Percentiles rank a stretch among this genome's conserved stretches.
Conservation (phyloP, 2,113 vertebrate species). For the Chaetodon auriga region DNA sequence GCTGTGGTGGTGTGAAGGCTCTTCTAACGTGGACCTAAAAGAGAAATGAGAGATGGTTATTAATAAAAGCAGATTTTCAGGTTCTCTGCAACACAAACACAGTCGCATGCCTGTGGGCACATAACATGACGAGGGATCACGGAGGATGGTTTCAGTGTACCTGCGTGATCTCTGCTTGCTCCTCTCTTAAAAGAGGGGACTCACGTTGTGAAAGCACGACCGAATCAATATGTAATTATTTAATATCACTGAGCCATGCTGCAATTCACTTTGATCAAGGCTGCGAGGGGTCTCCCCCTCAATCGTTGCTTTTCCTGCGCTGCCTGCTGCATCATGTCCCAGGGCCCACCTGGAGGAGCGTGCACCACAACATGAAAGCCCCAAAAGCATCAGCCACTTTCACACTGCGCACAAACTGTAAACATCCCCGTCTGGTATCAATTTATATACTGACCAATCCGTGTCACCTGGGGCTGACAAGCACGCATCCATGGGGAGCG, state of each 20-base stretch:
- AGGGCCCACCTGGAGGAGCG: constrained; percentile 83
- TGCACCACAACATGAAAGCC: constrained; percentile 63
- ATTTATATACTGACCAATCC: constrained; percentile 72
- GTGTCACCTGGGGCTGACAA: constrained; percentile 59
- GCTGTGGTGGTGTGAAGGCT: constrained; percentile 88
- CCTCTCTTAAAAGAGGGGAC: constrained; percentile 42
- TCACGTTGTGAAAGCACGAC: constrained; percentile 60
- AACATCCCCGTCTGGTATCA: constrained; percentile 77
- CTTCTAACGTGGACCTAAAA: constrained; percentile 90
- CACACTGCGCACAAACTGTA: constrained; percentile 68
- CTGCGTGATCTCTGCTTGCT: constrained; percentile 59
- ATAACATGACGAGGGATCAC: constrained; percentile 1
- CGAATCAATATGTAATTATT: constrained; percentile 90
- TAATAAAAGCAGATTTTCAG: constrained; percentile 2
- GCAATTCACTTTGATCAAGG: constrained; percentile 87
- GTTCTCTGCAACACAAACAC: not conserved
- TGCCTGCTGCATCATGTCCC: constrained; percentile 83
- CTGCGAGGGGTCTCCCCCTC: constrained; percentile 76
- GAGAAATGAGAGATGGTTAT: constrained; percentile 27
- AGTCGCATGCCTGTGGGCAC: not conserved
- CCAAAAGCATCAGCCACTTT: constrained; percentile 65
- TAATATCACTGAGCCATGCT: constrained; percentile 86
- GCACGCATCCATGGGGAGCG: constrained; percentile 44
- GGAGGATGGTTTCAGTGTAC: constrained; percentile 6
- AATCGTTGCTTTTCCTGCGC: constrained; percentile 79